Base-by-base conservation (phyloP, 2,797 vertebrate species). In the Crocodylus rhombifer region DNA sequence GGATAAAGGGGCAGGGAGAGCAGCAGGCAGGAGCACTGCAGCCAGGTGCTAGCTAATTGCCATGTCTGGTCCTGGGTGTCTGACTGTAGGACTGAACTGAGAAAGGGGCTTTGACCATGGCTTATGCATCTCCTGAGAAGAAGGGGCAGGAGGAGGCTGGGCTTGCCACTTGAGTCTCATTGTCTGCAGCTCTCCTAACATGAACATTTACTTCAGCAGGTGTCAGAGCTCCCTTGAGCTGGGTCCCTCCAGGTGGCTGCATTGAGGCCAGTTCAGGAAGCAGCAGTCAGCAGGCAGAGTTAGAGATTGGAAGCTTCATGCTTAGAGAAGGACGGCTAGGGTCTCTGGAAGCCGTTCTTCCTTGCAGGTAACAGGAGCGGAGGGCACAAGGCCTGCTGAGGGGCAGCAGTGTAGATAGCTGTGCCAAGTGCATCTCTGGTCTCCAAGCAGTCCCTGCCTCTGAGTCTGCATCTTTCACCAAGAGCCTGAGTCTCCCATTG, bases 301-400 rank as follows among this genome's bases (percentile, higher is more conserved):
- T 92, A 91, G 80, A 87, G 62, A 30, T 28, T 92, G 93, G 92
- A 89, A 95, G 62, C 90, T 94, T 95, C 85, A 91, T n/a, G 78
- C 36, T 89, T 94, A 94, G 92, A 86, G 93, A 86, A 94, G 82
- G 86, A 86, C 95, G 94, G 91, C 93, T 96, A 92, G 90, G 79
- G 86, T 87, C 77, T 58, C 56, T 79, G 92, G 90, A 89, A 58
- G 25, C 93, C 82, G 1, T 80, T 65, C 84, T 76, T 80, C 61
- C 81, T 64, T 77, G 80, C 93, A 97, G 96, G 96, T 96, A 97
- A 96, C 90, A 65, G 30, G 65, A 92, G 80, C 0, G 4, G 83
- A 91, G 93, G 85, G 51, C 63, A 79, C 61, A 92, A 55, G 63
- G 57, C 77, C 91, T 84, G 42, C 57, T 76, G 82, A 76, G 82